phyloP scores from a whole-genome alignment of 1,140 invertebrate genomes.

The Drosophila pachea region DNA sequence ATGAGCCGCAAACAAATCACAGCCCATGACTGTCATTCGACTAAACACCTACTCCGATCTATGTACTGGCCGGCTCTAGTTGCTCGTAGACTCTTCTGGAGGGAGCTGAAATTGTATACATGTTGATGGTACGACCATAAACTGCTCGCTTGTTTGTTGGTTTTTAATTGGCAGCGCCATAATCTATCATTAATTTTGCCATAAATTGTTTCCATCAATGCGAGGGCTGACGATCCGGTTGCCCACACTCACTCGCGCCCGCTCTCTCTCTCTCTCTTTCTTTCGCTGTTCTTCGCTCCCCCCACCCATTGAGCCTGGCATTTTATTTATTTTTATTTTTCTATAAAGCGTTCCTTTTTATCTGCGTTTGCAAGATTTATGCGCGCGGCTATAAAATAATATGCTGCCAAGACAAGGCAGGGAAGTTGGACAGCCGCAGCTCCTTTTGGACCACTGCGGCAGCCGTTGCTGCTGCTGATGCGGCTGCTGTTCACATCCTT shows the following conservation, averaged over 20 bases:
- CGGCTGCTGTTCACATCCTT: conserved; percentile 53
- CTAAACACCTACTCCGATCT: conserved; percentile 68
- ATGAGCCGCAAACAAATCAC: conserved; percentile 47
- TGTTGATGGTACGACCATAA: conserved; percentile 57
- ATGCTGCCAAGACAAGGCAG: conserved; percentile 70
- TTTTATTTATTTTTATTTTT: conserved; percentile 73
- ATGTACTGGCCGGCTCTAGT: conserved; percentile 17
- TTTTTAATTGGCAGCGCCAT: conserved; percentile 77
- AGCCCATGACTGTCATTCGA: conserved; percentile 62
- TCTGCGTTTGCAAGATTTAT: conserved; percentile 78
- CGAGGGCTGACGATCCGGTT: conserved; percentile 70
- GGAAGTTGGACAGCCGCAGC: conserved; percentile 31
- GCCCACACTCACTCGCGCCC: conserved; percentile 40
- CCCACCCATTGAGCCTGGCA: conserved; percentile 21
- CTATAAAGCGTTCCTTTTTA: conserved; percentile 77
- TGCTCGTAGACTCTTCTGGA: conserved; percentile 1
- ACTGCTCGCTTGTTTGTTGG: conserved; percentile 75
- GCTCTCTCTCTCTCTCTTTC: neutral
- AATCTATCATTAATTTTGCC: conserved; percentile 78
- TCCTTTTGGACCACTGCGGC: conserved; percentile 39
- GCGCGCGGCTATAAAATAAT: conserved; percentile 76
- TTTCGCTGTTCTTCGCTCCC: neutral
- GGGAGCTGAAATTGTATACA: conserved; percentile 6
- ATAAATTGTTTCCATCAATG: conserved; percentile 77
- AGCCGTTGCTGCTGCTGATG: conserved; percentile 1